Evolutionary conservation across 2,113 vertebrate genomes (phyloP).

Genomic region (Ailuropoda melanoleuca): DNA sequence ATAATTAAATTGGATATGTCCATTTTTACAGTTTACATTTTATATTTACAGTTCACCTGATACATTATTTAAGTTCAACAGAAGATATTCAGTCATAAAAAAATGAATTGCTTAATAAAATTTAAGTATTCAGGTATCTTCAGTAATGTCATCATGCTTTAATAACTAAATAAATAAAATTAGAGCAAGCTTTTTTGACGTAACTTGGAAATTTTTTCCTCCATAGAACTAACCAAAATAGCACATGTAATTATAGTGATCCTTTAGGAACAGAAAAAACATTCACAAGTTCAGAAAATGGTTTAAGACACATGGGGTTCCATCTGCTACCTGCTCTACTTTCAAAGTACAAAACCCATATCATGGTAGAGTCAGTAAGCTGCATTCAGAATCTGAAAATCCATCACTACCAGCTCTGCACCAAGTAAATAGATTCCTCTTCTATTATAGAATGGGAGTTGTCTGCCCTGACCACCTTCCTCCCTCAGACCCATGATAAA

Average conservation of each 20-base stretch:
- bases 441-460: background rate
- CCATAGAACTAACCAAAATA: constrained; percentile 69
- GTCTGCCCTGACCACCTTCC: background rate
- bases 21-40: constrained; percentile 54
- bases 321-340: constrained; percentile 76
- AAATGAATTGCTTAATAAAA: constrained; percentile 44
- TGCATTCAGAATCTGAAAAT: background rate
- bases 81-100: constrained; percentile 45
- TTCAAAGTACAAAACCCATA: constrained; percentile 62
- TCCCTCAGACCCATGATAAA: background rate
- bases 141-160: constrained; percentile 20
- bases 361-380: background rate
- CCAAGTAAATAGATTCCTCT: background rate
- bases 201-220: constrained; percentile 44
- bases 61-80: constrained; percentile 50
- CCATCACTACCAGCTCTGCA: background rate
- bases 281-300: constrained; percentile 65
- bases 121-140: constrained; percentile 5
- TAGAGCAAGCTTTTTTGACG: constrained; percentile 37
- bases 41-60: constrained; percentile 57
- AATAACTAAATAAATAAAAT: constrained; percentile 64
- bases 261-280: constrained; percentile 62
- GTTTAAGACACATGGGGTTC: constrained; percentile 72
- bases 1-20: constrained; percentile 33
- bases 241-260: constrained; percentile 76